Percentiles rank a stretch among this genome's conserved stretches.
Conservation (phyloP, 2,888 invertebrate species). For the Chrysina gloriosa region DNA sequence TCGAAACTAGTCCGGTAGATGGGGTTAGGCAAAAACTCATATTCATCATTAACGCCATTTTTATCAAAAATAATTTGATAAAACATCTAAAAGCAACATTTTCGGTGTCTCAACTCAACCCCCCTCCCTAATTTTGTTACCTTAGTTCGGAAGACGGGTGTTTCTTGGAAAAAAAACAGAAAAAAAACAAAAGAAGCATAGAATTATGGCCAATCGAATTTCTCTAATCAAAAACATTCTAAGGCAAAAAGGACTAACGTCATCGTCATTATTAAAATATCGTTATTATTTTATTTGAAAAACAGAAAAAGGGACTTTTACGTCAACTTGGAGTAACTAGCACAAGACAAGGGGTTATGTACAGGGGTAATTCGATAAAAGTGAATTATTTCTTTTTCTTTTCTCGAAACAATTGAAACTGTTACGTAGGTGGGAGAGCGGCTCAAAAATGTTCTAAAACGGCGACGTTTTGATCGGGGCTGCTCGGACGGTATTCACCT, state of each 20-base stretch:
- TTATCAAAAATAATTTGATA: too few species aligned
- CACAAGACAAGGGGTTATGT: not conserved
- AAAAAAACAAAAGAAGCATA: not conserved
- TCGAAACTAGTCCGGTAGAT: too few species aligned
- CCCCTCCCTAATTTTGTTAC: slow-evolving; percentile 38
- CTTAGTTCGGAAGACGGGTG: slow-evolving; percentile 21
- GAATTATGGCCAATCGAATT: slow-evolving; percentile 21
- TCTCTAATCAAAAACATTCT: slow-evolving; percentile 29
- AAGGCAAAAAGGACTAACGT: slow-evolving; percentile 1
- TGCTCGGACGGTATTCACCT: too few species aligned
- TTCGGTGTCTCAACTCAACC: slow-evolving; percentile 6
- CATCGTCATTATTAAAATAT: not conserved
- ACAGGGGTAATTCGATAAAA: slow-evolving; percentile 23
- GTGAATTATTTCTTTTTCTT: slow-evolving; percentile 20
- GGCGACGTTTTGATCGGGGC: too few species aligned
- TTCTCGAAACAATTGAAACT: too few species aligned
- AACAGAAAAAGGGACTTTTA: not conserved
- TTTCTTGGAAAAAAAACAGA: slow-evolving; percentile 3
- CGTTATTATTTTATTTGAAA: slow-evolving; percentile 2
- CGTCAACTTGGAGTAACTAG: slow-evolving; percentile 2
- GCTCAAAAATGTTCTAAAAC: too few species aligned
- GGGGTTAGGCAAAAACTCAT: too few species aligned
- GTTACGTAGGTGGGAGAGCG: too few species aligned
- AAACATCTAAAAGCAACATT: too few species aligned
- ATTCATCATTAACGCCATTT: too few species aligned